These are phyloP conservation scores for Teleogryllus occipitalis DNA, from an alignment of 1,140 invertebrate species.

Conservation along the genomic window DNA sequence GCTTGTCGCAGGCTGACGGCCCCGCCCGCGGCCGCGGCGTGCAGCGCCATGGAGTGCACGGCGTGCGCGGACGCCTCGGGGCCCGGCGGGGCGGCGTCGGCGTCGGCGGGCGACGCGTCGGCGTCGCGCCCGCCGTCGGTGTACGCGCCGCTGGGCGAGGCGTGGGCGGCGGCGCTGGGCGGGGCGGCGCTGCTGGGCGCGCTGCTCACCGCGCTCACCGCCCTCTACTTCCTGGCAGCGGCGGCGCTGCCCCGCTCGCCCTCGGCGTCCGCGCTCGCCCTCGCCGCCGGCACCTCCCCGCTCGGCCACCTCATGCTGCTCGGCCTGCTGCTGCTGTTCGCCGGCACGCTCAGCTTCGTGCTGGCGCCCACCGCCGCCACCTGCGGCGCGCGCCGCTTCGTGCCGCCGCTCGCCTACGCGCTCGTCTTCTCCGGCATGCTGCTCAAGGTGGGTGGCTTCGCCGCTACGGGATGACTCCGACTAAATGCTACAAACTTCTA, in stretches of 20 bases:
- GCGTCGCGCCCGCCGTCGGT: neutral
- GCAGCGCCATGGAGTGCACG: neutral
- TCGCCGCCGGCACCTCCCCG: conserved; percentile 39
- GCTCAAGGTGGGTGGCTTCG: conserved; percentile 41
- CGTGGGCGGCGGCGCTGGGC: conserved; percentile 17
- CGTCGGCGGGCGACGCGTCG: too few relatives aligned
- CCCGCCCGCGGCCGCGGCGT: neutral
- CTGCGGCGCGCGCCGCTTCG: conserved; percentile 39
- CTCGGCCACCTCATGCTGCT: conserved; percentile 42
- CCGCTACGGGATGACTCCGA: conserved; percentile 21
- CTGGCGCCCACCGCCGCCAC: conserved; percentile 36
- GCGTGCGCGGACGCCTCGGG: neutral
- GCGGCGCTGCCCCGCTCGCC: conserved; percentile 26
- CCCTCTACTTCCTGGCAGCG: conserved; percentile 39
- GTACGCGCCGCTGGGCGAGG: neutral
- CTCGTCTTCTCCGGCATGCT: conserved; percentile 40
- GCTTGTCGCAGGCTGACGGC: too few relatives aligned
- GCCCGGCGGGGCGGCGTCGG: neutral
- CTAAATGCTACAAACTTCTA: neutral
- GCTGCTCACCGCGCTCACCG: conserved; percentile 35
- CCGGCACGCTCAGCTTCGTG: conserved; percentile 41
- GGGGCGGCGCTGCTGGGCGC: conserved; percentile 27
- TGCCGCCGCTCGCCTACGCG: conserved; percentile 39
- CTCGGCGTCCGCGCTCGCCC: conserved; percentile 28
- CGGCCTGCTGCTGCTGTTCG: conserved; percentile 40